These are phyloP conservation scores for Hystrix brachyura DNA, from an alignment of 2,113 vertebrate genomes.

Conservation along the genomic window DNA sequence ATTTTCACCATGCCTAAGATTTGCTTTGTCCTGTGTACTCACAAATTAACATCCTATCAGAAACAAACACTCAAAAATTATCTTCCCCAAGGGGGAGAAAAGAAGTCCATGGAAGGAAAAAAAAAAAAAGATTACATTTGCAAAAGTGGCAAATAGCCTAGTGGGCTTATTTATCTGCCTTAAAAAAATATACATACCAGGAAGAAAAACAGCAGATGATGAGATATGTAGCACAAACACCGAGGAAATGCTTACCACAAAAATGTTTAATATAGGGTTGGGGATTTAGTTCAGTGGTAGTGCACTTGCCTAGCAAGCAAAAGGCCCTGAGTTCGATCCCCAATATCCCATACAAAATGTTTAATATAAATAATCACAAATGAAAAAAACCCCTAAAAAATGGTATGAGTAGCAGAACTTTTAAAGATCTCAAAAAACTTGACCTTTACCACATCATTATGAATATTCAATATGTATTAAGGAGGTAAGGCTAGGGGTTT, in stretches of 20 bases:
- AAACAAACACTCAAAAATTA: not conserved
- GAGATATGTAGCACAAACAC: not conserved
- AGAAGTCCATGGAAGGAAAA: not conserved
- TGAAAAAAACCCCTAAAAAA: not conserved
- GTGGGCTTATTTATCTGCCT: not conserved
- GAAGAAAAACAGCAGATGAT: slow-evolving; percentile 37
- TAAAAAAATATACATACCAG: slow-evolving; percentile 40
- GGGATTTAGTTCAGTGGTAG: too few species aligned
- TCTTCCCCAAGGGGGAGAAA: not conserved
- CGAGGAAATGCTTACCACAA: slow-evolving; percentile 45
- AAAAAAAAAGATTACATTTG: slow-evolving; percentile 44
- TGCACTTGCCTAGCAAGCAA: too few species aligned
- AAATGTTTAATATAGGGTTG: slow-evolving; percentile 42
- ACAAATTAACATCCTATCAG: slow-evolving; percentile 18
- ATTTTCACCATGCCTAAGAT: not conserved
- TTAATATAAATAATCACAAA: slow-evolving; percentile 46
- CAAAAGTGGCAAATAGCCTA: not conserved
- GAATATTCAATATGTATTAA: slow-evolving; percentile 38
- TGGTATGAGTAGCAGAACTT: not conserved
- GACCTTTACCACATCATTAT: not conserved
- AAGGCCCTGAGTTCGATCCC: too few species aligned
- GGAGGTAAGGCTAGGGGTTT: not conserved
- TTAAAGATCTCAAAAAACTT: not conserved
- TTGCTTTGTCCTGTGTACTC: not conserved
- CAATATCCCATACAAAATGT: not conserved